These are phyloP conservation scores for Hanleya hanleyi DNA, from an alignment of 2,888 invertebrate genomes.

Conservation along the genomic window DNA sequence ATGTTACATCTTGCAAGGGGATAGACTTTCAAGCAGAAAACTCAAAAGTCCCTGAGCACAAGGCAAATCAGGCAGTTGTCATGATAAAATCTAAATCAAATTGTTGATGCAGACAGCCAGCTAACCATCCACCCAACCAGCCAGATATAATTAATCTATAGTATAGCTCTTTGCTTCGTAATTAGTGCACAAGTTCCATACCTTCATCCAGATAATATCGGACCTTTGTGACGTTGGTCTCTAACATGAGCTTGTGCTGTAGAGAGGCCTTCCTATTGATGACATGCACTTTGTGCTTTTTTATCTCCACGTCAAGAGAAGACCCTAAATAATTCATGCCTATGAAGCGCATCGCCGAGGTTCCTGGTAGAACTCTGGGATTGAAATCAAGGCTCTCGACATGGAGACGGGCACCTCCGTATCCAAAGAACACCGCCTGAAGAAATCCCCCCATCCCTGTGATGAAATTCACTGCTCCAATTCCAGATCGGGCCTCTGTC, in stretches of 20 bases:
- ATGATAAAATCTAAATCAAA: too few species aligned
- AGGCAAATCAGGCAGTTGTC: too few species aligned
- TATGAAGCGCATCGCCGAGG: not conserved
- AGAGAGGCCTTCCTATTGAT: not conserved
- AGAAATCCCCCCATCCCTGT: conserved; percentile 72
- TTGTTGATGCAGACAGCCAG: too few species aligned
- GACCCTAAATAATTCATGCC: not conserved
- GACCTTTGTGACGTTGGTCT: not conserved
- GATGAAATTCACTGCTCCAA: conserved; percentile 68
- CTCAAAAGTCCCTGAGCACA: too few species aligned
- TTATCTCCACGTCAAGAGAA: not conserved
- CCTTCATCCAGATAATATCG: not conserved
- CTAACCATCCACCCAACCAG: too few species aligned
- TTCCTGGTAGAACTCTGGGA: conserved; percentile 47
- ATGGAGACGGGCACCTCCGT: conserved; percentile 63
- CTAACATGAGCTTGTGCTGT: not conserved
- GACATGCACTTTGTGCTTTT: not conserved
- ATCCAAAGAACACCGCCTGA: conserved; percentile 67
- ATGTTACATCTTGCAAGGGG: too few species aligned
- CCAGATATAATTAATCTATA: too few species aligned
- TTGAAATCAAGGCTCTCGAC: conserved; percentile 28
- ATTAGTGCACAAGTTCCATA: too few species aligned
- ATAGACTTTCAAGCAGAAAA: too few species aligned
- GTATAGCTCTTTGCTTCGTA: too few species aligned
- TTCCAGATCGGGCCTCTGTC: conserved; percentile 61